Percentiles rank a stretch among this genome's conserved stretches.
Conservation (phyloP, 2,797 vertebrate genomes). For the Simalia tracyae region DNA sequence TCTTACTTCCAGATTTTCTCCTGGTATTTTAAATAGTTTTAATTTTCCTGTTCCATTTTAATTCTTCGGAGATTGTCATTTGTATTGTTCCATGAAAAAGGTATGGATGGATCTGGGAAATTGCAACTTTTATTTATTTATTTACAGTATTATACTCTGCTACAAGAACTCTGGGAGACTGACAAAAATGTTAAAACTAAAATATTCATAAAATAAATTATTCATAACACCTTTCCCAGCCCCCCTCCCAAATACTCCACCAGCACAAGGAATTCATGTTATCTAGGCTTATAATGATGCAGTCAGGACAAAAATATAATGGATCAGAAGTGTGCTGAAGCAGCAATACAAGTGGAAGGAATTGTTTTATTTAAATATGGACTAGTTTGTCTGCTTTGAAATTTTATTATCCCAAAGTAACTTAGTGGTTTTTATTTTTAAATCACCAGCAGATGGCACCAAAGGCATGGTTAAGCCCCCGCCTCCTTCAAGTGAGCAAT, state of each 20-base stretch:
- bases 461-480: slow-evolving; percentile 57
- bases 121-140: too few relatives aligned
- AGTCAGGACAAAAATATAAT: not conserved
- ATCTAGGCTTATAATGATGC: not conserved
- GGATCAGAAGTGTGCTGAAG: too few relatives aligned
- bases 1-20: not conserved
- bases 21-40: too few relatives aligned
- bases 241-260: not conserved
- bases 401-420: not conserved
- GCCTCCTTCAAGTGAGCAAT: not conserved
- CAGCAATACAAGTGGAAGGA: not conserved
- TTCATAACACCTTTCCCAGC: not conserved
- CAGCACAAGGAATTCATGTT: not conserved
- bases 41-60: too few relatives aligned
- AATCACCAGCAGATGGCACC: slow-evolving; percentile 60
- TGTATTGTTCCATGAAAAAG: too few relatives aligned
- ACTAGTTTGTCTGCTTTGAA: not conserved
- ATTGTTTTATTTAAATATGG: not conserved
- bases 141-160: too few relatives aligned
- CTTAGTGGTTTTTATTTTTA: not conserved
- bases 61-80: too few relatives aligned
- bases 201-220: too few relatives aligned
- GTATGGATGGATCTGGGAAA: too few relatives aligned
- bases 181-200: too few relatives aligned
- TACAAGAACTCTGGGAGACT: too few relatives aligned